Base-by-base conservation (phyloP, 2,888 invertebrate species). In the Pseudococcus longispinus region DNA sequence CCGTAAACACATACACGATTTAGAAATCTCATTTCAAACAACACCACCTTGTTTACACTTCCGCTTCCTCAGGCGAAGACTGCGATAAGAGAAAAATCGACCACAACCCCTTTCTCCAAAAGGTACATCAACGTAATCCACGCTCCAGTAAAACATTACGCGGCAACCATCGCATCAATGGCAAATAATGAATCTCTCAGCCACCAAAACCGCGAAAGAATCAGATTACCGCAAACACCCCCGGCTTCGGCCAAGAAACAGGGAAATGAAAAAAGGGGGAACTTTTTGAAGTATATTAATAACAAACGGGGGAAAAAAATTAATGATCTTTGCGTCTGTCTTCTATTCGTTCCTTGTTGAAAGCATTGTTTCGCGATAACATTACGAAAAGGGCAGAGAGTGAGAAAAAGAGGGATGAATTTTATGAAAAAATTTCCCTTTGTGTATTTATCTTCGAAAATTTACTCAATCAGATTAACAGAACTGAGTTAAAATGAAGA, bases 211-310 rank as follows among this genome's bases (percentile, higher is more conserved):
- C 37, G 37, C 70, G 32, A 70, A 70, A 9, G 70, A 70, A 70
- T 70, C 70, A 70, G 70, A 70, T 70, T 70, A 70, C 70, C 15
- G 20, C 60, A 23, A 70, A 70, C 70, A 70, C 29, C 70, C 26
- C 29, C 15, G 8, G n/a, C 23, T 23, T 20, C n/a, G 2, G 9
- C 23, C 5, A 18, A 70, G 29, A 70, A 70, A 29, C 1, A n/a
- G 11, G 29, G 29, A 4, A 29, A 29, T 32, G 29, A 32, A 70
- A 29, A 70, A 70, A 70, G 29, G 70, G 70, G 70, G 29, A 32
- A 70, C 70, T 70, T 70, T 70, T 70, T 70, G 70, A 70, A 70
- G 70, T 70, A 29, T 70, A 70, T 70, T 70, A 70, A 70, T 70
- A 70, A 70, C 70, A 70, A 18, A 32, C 37, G 37, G 6, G 18